A percentile compares a stretch with the other conserved stretches of the same genome.
Evolutionary conservation across 2,113 vertebrate genomes (phyloP).

Genomic region (Genyomyrus donnyi): DNA sequence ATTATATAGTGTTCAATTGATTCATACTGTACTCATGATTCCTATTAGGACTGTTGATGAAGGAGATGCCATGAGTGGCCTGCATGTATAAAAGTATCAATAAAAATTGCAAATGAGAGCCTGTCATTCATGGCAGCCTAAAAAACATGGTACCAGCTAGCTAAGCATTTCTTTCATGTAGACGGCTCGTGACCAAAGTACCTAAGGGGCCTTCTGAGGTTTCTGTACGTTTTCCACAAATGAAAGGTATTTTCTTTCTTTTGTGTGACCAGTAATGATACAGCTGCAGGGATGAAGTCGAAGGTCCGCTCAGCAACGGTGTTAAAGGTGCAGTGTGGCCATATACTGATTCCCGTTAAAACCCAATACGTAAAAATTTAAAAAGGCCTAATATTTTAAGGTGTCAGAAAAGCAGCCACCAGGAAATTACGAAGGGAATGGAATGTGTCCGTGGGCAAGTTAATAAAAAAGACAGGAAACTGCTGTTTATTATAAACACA

Average conservation of each 20-base stretch:
- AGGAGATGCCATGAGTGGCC: not conserved
- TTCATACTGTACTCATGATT: not conserved
- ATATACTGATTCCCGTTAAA: not conserved
- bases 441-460: not conserved
- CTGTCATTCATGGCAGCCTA: not conserved
- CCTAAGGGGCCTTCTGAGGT: not conserved
- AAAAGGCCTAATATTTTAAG: not conserved
- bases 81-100: not conserved
- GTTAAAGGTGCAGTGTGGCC: not conserved
- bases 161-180: not conserved
- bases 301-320: not conserved
- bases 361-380: not conserved
- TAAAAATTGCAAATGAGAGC: not conserved
- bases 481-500: not conserved
- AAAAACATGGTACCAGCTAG: not conserved
- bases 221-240: not conserved
- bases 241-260: not conserved
- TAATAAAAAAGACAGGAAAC: slow-evolving; percentile 1
- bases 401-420: not conserved
- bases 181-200: not conserved
- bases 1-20: not conserved
- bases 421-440: slow-evolving; percentile 5
- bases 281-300: not conserved
- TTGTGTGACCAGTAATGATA: not conserved
- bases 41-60: not conserved